Percentiles rank a stretch among this genome's conserved stretches.
Conservation (phyloP, 2,888 invertebrate species). For the Tetragonisca angustula region DNA sequence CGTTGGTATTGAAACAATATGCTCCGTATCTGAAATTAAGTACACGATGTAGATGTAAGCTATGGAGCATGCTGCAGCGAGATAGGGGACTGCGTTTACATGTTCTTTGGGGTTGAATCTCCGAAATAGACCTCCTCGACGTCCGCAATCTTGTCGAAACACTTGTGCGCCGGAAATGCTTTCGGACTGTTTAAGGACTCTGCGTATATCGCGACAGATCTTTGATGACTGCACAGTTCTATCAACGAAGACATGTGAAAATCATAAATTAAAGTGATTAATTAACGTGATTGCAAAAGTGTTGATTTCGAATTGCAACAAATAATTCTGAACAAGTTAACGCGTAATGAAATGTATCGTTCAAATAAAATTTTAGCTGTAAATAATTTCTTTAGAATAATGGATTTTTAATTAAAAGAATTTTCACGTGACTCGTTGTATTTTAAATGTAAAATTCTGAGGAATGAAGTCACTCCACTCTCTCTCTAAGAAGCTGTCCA, state of each 20-base stretch:
- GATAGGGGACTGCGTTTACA: conserved; percentile 55
- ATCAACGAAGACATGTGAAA: neutral
- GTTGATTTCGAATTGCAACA: neutral
- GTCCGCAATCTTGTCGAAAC: conserved; percentile 33
- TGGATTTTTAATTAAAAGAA: too few species aligned
- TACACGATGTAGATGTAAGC: neutral
- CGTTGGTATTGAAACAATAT: conserved; percentile 63
- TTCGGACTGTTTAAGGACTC: conserved; percentile 55
- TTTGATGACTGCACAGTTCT: conserved; percentile 52
- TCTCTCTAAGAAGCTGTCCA: too few species aligned
- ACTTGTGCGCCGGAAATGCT: conserved; percentile 63
- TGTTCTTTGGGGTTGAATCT: conserved; percentile 62
- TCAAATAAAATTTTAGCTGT: too few species aligned
- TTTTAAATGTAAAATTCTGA: too few species aligned
- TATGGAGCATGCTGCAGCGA: neutral
- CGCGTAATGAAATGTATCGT: too few species aligned
- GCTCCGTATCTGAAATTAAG: conserved; percentile 30
- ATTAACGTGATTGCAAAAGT: neutral
- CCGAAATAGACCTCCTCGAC: conserved; percentile 62
- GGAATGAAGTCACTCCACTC: too few species aligned
- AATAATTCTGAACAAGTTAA: neutral
- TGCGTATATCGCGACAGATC: conserved; percentile 38
- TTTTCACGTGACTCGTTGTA: too few species aligned
- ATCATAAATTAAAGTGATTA: neutral
- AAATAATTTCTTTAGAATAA: too few species aligned